phyloP scores from a whole-genome alignment of 2,113 vertebrate species.

The Gila orcuttii region DNA sequence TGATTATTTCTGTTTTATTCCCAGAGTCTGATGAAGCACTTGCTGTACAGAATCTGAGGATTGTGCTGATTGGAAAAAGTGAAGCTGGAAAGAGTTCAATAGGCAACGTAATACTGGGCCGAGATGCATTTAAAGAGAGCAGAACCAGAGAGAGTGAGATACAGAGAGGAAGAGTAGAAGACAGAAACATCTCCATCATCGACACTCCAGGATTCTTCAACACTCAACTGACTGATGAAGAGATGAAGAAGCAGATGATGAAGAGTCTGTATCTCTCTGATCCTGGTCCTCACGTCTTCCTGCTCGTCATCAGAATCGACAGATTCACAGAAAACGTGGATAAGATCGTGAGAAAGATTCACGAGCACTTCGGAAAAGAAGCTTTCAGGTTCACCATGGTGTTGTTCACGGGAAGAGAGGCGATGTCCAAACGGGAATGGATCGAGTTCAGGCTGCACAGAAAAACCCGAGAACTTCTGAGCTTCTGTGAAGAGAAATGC shows the following conservation, averaged over 20 bases:
- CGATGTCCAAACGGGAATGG: slow-evolving; percentile 7
- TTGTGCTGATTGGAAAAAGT: slow-evolving; percentile 19
- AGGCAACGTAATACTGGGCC: slow-evolving; percentile 22
- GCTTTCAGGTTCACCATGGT: slow-evolving; percentile 44
- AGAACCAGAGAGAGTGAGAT: background rate
- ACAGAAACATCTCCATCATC: slow-evolving; percentile 40
- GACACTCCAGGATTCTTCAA: slow-evolving; percentile 64
- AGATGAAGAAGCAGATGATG: background rate
- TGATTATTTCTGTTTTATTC: background rate
- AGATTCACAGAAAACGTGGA: slow-evolving; percentile 8
- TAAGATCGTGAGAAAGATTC: background rate
- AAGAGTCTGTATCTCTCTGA: slow-evolving; percentile 5
- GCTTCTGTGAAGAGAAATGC: slow-evolving; percentile 19
- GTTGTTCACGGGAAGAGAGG: slow-evolving; percentile 56
- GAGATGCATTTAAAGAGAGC: slow-evolving; percentile 5
- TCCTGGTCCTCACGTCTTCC: slow-evolving; percentile 55
- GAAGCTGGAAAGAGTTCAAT: slow-evolving; percentile 33
- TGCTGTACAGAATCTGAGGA: background rate
- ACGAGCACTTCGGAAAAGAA: slow-evolving; percentile 42
- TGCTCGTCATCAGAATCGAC: slow-evolving; percentile 46
- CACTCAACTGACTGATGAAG: background rate
- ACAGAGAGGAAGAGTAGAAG: background rate
- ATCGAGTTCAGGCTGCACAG: background rate
- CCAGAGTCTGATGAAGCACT: background rate
- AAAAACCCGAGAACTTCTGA: background rate